A percentile compares a stretch with the other conserved stretches of the same genome.
Evolutionary conservation across 1,140 invertebrate species (phyloP).

Genomic region (Macrobrachium nipponense): DNA sequence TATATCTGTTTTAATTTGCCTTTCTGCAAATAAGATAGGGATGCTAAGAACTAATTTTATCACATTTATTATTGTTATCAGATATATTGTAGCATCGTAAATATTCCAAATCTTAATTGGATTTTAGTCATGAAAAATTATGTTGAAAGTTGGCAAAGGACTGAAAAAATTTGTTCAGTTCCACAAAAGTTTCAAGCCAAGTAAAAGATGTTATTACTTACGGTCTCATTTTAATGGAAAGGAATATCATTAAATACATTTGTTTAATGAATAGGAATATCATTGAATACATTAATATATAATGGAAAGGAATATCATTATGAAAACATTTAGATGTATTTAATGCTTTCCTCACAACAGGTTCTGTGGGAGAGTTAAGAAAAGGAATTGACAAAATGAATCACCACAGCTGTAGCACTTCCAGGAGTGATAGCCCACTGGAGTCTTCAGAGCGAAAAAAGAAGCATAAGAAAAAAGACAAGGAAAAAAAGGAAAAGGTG

Average conservation of each 20-base stretch:
- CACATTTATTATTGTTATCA: too few species aligned
- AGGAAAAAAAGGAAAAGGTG: slow-evolving; percentile 49
- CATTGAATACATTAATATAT: neutral
- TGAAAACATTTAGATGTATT: neutral
- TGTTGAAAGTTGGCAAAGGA: too few species aligned
- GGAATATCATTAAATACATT: neutral
- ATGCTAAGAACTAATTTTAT: too few species aligned
- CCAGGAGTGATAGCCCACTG: slow-evolving; percentile 44
- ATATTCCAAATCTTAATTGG: too few species aligned
- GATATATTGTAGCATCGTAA: too few species aligned
- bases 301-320: neutral
- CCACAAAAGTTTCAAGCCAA: too few species aligned
- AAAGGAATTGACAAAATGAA: slow-evolving; percentile 22
- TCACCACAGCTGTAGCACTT: slow-evolving; percentile 45
- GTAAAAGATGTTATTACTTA: too few species aligned
- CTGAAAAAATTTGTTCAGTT: too few species aligned
- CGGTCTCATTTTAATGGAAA: too few species aligned
- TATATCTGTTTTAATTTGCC: too few species aligned
- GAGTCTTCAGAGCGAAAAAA: slow-evolving; percentile 46
- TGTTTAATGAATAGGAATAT: neutral
- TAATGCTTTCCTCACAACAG: slow-evolving; percentile 1
- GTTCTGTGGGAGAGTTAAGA: slow-evolving; percentile 7
- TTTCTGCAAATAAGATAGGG: too few species aligned
- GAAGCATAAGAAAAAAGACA: slow-evolving; percentile 48
- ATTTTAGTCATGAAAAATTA: too few species aligned